Evolutionary conservation across 1,140 invertebrate genomes (phyloP).

Genomic region (Mizuhopecten yessoensis): DNA sequence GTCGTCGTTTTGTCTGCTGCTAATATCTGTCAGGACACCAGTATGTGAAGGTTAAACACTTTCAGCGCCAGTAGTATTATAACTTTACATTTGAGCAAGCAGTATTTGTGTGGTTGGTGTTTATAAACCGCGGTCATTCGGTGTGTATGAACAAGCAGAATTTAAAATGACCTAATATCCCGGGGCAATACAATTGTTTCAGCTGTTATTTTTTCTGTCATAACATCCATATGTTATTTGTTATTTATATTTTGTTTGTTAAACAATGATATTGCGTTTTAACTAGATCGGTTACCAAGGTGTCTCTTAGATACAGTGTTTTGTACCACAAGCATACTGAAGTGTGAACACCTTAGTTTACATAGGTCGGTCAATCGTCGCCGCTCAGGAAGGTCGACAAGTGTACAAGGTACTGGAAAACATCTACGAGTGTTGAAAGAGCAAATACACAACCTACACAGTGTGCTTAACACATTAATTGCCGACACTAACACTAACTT

Average conservation of each 20-base stretch:
- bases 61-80: not conserved
- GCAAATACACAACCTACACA: not conserved
- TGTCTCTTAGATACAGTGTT: not conserved
- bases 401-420: not conserved
- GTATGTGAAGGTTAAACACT: not conserved
- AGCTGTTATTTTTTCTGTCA: no score
- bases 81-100: not conserved
- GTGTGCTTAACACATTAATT: not conserved
- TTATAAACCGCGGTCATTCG: not conserved
- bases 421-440: not conserved
- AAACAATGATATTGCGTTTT: conserved; percentile 2
- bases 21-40: not conserved
- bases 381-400: not conserved
- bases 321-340: not conserved
- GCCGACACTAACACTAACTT: not conserved
- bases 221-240: not conserved
- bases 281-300: not conserved
- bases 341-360: not conserved
- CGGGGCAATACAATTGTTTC: no score
- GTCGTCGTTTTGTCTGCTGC: not conserved
- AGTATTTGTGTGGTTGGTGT: not conserved
- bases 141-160: conserved; percentile 27
- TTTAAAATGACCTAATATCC: not conserved
- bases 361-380: not conserved
- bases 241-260: not conserved